A percentile compares a stretch with the other conserved stretches of the same genome.
Evolutionary conservation across 1,140 invertebrate species (phyloP).

Genomic region (Drosophila teissieri): DNA sequence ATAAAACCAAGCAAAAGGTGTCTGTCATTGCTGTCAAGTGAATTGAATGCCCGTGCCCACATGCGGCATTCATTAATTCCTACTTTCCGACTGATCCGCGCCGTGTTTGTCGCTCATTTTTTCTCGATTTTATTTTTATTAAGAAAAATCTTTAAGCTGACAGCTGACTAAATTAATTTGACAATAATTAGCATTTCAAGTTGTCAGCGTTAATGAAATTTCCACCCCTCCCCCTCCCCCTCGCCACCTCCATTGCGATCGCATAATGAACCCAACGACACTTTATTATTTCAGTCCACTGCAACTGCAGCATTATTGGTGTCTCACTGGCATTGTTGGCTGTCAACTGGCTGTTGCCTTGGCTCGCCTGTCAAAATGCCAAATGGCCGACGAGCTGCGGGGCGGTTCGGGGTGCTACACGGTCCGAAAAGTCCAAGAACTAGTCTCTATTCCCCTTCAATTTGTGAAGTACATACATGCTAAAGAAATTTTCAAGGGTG

Average conservation of each 20-base stretch:
- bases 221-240: constrained; percentile 15
- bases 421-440: neutral
- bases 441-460: neutral
- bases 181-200: constrained; percentile 85
- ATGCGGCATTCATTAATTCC: constrained; percentile 77
- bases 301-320: constrained; percentile 43
- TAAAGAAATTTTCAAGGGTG: too few relatives aligned
- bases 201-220: constrained; percentile 84
- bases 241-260: constrained; percentile 6
- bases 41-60: constrained; percentile 64
- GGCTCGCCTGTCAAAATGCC: constrained; percentile 59
- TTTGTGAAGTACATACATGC: neutral
- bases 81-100: constrained; percentile 49
- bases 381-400: constrained; percentile 14
- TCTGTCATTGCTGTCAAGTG: constrained; percentile 73
- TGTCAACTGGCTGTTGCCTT: constrained; percentile 58
- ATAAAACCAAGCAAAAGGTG: constrained; percentile 62
- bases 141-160: constrained; percentile 80
- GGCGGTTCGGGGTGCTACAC: neutral
- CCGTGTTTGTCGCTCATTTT: constrained; percentile 54
- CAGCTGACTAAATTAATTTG: constrained; percentile 84
- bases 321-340: constrained; percentile 55
- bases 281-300: constrained; percentile 61
- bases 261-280: constrained; percentile 72
- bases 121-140: constrained; percentile 53